A percentile compares a stretch with the other conserved stretches of the same genome.
phyloP scores from a whole-genome alignment of 2,797 vertebrate species.

The Stomatorhinus walkeri region DNA sequence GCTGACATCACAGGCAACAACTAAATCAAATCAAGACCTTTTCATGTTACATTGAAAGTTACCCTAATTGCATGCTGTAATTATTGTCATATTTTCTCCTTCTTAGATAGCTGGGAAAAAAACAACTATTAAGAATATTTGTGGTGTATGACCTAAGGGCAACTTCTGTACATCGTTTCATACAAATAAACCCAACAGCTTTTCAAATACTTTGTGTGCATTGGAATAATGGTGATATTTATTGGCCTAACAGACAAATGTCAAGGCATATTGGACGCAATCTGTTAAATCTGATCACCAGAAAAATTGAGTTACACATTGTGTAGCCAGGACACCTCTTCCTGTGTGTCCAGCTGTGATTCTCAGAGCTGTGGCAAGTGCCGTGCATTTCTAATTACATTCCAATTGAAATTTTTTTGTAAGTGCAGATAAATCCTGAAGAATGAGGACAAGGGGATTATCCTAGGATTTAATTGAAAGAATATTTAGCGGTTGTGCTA shows the following conservation, averaged over 20 bases:
- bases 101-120: background rate
- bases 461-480: background rate
- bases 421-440: background rate
- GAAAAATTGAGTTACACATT: constrained; percentile 7
- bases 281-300: constrained; percentile 3
- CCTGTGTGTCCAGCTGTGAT: background rate
- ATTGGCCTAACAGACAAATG: background rate
- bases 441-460: background rate
- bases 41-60: constrained; percentile 13
- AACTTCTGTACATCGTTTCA: background rate
- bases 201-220: background rate
- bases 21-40: constrained; percentile 15
- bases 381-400: background rate
- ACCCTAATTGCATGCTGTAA: constrained; percentile 6
- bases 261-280: constrained; percentile 6
- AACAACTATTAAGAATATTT: background rate
- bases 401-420: no score
- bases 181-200: background rate
- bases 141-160: background rate
- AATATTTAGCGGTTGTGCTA: background rate
- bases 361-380: background rate
- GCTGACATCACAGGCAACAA: background rate
- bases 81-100: background rate
- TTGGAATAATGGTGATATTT: background rate
- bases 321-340: background rate